These are phyloP conservation scores for Scolopax mira DNA, from an alignment of 2,113 vertebrate species.

Conservation along the genomic window DNA sequence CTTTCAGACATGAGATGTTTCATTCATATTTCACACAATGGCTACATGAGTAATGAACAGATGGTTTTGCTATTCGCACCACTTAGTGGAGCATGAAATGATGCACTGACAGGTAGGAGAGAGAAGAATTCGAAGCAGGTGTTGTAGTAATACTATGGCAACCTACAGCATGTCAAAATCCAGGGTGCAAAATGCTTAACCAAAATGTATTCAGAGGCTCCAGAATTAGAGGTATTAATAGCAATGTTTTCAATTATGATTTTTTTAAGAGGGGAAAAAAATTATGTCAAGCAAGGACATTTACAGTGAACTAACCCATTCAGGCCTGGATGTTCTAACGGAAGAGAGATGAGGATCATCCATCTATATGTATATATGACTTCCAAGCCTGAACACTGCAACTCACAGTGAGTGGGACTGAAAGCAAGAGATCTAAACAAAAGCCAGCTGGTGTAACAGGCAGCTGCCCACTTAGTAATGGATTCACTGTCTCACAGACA, in stretches of 20 bases:
- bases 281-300: neutral
- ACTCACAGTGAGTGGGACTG: neutral
- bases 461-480: neutral
- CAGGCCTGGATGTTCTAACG: neutral
- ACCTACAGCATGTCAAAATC: neutral
- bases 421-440: neutral
- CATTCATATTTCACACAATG: constrained; percentile 62
- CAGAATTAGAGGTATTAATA: neutral
- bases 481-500: neutral
- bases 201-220: neutral
- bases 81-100: constrained; percentile 65
- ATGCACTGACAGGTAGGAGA: constrained; percentile 62
- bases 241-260: neutral
- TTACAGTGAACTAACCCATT: neutral
- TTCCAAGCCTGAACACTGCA: neutral
- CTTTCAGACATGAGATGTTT: constrained; percentile 54
- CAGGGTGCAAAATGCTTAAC: neutral
- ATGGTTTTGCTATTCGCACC: constrained; percentile 56
- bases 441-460: neutral
- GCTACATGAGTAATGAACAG: constrained; percentile 63
- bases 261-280: neutral
- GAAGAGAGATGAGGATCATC: neutral
- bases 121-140: constrained; percentile 18
- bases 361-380: neutral
- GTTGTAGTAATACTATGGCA: neutral